Conservation (phyloP, 2,113 vertebrate genomes). For the Marcusenius ussheri region DNA sequence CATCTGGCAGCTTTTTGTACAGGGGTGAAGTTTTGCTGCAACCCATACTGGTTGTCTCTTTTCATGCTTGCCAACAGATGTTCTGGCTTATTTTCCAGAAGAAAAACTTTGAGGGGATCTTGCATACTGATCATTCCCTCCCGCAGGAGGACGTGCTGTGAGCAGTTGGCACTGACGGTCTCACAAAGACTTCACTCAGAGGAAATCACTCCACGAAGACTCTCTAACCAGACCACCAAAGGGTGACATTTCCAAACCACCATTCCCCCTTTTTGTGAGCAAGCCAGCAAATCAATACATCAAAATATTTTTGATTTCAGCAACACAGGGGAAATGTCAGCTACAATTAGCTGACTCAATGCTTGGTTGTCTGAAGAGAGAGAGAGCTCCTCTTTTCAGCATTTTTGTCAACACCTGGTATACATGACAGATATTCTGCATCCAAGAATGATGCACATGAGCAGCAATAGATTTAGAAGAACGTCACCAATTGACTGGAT, state of each 20-base stretch:
- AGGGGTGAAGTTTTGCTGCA: background rate
- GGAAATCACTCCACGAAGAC: conserved; percentile 37
- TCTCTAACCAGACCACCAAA: conserved; percentile 29
- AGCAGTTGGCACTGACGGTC: background rate
- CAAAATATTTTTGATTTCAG: conserved; percentile 51
- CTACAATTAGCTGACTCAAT: conserved; percentile 59
- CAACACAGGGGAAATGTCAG: conserved; percentile 62
- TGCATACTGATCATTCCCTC: conserved; percentile 7
- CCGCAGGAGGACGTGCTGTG: background rate
- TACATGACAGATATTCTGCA: background rate
- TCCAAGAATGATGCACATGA: background rate
- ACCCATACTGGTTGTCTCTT: background rate
- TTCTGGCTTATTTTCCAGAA: background rate
- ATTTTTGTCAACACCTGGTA: background rate
- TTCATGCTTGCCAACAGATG: background rate
- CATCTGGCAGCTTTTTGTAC: background rate
- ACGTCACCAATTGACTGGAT: background rate
- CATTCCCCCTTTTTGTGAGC: conserved; percentile 31
- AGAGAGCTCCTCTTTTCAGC: background rate
- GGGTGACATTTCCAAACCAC: conserved; percentile 53
- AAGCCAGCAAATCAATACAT: conserved; percentile 49
- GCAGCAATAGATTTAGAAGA: background rate
- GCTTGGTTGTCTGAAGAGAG: conserved; percentile 42
- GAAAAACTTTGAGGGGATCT: background rate
- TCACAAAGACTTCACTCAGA: background rate